Conservation (phyloP, 1,140 invertebrate genomes). For the Drosophila melanica region DNA sequence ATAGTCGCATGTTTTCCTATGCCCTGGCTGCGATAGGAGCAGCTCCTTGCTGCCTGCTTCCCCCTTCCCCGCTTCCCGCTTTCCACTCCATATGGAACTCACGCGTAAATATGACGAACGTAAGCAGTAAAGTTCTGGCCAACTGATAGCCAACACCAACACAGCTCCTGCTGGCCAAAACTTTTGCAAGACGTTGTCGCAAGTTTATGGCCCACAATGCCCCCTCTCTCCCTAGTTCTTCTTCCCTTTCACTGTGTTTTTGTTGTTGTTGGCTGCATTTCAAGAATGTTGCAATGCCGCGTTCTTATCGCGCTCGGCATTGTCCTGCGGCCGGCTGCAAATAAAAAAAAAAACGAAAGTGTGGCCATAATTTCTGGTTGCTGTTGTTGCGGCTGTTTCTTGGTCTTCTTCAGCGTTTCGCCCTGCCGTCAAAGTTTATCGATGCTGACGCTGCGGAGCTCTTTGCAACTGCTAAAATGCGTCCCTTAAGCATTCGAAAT, state of each 20-base stretch:
- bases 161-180: slow-evolving; percentile 57
- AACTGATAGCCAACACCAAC: slow-evolving; percentile 75
- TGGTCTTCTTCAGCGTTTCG: slow-evolving; percentile 25
- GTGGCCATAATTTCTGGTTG: slow-evolving; percentile 33
- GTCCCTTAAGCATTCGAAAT: slow-evolving; percentile 32
- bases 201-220: slow-evolving; percentile 69
- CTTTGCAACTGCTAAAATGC: slow-evolving; percentile 60
- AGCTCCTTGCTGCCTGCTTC: slow-evolving; percentile 1
- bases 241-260: slow-evolving; percentile 2
- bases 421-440: slow-evolving; percentile 42
- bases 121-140: slow-evolving; percentile 80
- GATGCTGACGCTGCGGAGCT: slow-evolving; percentile 32
- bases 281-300: slow-evolving; percentile 61
- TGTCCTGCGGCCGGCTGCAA: slow-evolving; percentile 50
- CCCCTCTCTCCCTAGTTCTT: background rate
- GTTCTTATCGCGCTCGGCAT: slow-evolving; percentile 36
- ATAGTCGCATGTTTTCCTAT: slow-evolving; percentile 50
- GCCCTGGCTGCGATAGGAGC: slow-evolving; percentile 44
- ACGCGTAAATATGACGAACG: slow-evolving; percentile 81
- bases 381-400: slow-evolving; percentile 18
- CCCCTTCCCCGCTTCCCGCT: no score
- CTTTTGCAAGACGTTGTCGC: slow-evolving; percentile 64
- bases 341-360: slow-evolving; percentile 52
- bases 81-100: slow-evolving; percentile 41
- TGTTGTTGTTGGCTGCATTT: slow-evolving; percentile 66